Base-by-base conservation (phyloP, 2,888 invertebrate genomes). In the Diarsia rubi region DNA sequence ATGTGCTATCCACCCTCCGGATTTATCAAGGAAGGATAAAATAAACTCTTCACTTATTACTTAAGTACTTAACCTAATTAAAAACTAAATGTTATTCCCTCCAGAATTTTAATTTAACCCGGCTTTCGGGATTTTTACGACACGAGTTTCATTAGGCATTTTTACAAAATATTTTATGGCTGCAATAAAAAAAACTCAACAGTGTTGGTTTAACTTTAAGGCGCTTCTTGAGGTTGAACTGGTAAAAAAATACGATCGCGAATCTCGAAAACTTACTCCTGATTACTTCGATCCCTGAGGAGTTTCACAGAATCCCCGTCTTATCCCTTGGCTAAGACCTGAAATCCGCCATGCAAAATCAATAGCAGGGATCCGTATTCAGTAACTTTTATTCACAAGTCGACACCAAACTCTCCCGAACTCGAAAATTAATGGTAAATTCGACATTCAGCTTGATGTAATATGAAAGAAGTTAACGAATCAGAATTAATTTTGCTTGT, bases 251-350 rank as follows among this genome's bases (percentile, higher is more conserved):
- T 72, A 73, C 63, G 75, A 76, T 68, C 42, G 42, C 24, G 57
- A 69, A 42, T 73, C 62, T 67, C 69, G 75, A 62, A 83, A 86
- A 84, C 84, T 86, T 84, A 82, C 80, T 85, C 73, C 81, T 89
- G 87, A 89, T 88, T 88, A 87, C 86, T 88, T 82, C 71, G 74
- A 81, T 85, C 86, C 78, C 82, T 78, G 78, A 84, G 81, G 79
- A 84, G 75, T 86, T 88, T 82, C 67, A 57, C 74, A 75, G 82
- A 88, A 88, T 84, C 87, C 87, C 87, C 79, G 79, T 69, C 52
- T 82, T 83, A 84, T 86, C 86, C 84, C 71, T 79, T 76, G 84
- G 70, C 79, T 83, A 82, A 86, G 87, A 86, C 82, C 85, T 87
- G 72, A 83, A 81, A 84, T 75, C 85, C 79, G 72, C 77, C 82